Base-by-base conservation (phyloP, 2,888 invertebrate species). In the Kuschelorhynchus macadamiae region DNA sequence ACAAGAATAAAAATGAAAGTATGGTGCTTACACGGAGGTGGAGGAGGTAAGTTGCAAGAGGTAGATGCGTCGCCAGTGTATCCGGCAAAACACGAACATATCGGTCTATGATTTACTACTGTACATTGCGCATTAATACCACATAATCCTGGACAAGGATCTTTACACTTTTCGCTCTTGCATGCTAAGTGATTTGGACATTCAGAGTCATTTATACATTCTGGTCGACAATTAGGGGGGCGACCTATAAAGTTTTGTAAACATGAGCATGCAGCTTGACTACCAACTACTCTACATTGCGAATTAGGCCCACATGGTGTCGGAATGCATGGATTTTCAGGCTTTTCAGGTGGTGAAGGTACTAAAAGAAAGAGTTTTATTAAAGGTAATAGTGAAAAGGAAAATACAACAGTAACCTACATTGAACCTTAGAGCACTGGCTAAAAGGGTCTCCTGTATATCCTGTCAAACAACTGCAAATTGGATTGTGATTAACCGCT, bases 241-340 rank as follows among this genome's bases (percentile, higher is more conserved):
- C 94, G 88, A 68, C 95, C 95, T 50, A 94, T 88, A 79, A 91
- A 94, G 79, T 93, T 92, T 20, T 89, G 86, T 73, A 91, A 84
- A 82, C 94, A 95, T 47, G 94, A 93, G 80, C 94, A 94, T 50
- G 94, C 94, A n/a, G 93, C 91, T 83, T 93, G 92, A 67, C 90
- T 89, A 60, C 92, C 92, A 72, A 94, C 90, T 47, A 92, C 88
- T 71, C 91, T 89, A 80, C 94, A 94, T 80, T 92, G 90, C 2
- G 94, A 92, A 80, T 94, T 90, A 0, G 93, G 92, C 59, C 94
- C 94, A 81, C 94, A 94, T 0, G 94, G 94, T 71, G 92, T 92
- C 11, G 94, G 93, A 49, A 87, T 85, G 80, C 94, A 94, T 25
- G 93, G 93, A 80, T 92, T 90, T 70, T 83, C 84, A 42, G 81